Base-by-base conservation (phyloP, 2,888 invertebrate genomes). In the Listrodromus nycthemerus region DNA sequence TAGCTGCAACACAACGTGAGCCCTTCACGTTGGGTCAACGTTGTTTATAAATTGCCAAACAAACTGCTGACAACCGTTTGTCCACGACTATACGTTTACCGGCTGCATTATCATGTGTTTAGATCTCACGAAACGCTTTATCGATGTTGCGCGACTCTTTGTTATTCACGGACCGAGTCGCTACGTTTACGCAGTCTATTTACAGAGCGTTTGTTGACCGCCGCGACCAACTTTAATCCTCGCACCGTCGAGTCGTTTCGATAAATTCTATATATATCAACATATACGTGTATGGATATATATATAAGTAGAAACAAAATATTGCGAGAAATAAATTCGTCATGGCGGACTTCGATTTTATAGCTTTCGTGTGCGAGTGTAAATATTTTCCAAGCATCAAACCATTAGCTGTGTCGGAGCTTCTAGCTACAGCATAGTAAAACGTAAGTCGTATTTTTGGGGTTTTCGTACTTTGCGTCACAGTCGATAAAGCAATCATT, bases 181-280 rank as follows among this genome's bases (percentile, higher is more conserved):
- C 55, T 83, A 30, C 13, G 45, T 41, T 24, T 24, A 37, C 71
- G 24, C 67, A 81, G 86, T 88, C 86, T 86, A 89, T 88, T 87
- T 84, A 67, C 67, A 71, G 83, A 82, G 82, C 86, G 85, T 88
- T 84, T 89, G 88, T 89, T 87, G 89, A 89, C 86, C 85, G 87
- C 77, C 79, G 76, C 71, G 70, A 82, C 70, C 83, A 66, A 70
- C 21, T 45, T 30, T 2, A 30, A 61, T 61, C 61, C 30, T 16
- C 30, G 16, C 61, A 21, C 21, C 21, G 2, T 37, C 45, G 66
- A 50, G 19, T 50, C 30, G 50, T 21, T 19, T 10, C 21, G n/a
- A 19, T 77, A 16, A 61, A 66, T 70, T 70, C 61, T 27, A 48
- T 48, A 50, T 21, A 50, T 5, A 58, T 30, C 7, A 16, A 61